Evolutionary conservation across 1,140 invertebrate genomes (phyloP), one percentile per base, ranked within the genome.

Genomic region (Drosophila melanica): DNA sequence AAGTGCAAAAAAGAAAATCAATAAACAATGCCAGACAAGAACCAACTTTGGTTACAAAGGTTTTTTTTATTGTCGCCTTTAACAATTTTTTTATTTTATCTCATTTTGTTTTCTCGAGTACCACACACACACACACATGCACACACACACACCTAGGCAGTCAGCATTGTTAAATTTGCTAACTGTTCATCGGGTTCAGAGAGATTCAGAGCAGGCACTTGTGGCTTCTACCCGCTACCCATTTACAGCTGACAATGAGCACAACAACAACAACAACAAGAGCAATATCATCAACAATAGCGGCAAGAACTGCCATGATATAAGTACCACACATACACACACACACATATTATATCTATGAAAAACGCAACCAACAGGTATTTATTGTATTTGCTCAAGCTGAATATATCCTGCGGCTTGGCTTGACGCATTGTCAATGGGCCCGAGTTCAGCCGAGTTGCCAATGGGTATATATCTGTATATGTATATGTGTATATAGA

Each of bases 391-490:
- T 86, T 86, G 68, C 82, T 76, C 82, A 87, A 64, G 72, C 75
- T 77, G 82, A 87, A 89, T 82, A 79, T 82, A 87, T 87, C 82
- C 82, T 89, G 82, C 76, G 84, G 82, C 82, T 87, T 77, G 82
- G 75, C 67, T 75, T 75, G 45, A 70, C 66, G 67, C 84, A 87
- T 87, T 87, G 82, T 87, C 84, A 87, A 82, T 87, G 75, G 72
- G 44, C 63, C 50, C 42, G 44, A 60, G 51, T 41, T 74, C 65
- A 69, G 65, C 51, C 3, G 53, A 54, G 53, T 41, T 57, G 51
- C 16, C 39, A 33, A 64, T 47, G 23, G 23, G 54, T 30, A 65
- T 44, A 30, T 14, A 35, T 27, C 50, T 7, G 23, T 14, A 39
- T 12, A n/a, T 6, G 18, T 11, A 48, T 14, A 51, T 12, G 50